phyloP scores from a whole-genome alignment of 2,888 invertebrate genomes.

The Nemotelus nigrinus region DNA sequence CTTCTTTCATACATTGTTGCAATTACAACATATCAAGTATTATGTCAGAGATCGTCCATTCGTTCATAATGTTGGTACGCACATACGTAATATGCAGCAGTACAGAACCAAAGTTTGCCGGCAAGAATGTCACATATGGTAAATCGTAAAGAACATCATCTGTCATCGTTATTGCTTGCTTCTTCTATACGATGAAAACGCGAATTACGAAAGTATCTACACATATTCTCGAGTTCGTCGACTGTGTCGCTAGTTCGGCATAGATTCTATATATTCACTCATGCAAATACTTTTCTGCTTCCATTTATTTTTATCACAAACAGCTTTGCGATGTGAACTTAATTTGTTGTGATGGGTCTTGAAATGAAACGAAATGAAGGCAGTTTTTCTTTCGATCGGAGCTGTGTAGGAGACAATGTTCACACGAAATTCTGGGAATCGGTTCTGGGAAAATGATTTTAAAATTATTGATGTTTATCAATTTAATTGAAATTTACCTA shows the following conservation, averaged over 20 bases:
- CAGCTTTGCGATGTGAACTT: conserved; percentile 1
- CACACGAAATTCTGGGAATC: no score
- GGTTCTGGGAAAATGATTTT: no score
- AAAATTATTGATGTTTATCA: no score
- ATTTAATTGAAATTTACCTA: no score
- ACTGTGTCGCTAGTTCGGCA: background rate
- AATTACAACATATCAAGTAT: background rate
- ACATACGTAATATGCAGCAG: background rate
- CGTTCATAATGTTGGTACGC: no score
- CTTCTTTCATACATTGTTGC: conserved; percentile 19
- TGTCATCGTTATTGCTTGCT: conserved; percentile 10
- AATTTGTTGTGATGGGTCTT: background rate
- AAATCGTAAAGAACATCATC: conserved; percentile 39
- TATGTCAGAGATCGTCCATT: conserved; percentile 9
- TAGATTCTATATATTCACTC: conserved; percentile 15
- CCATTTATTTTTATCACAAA: conserved; percentile 21
- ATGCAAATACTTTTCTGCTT: conserved; percentile 9
- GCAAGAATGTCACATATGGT: conserved; percentile 25
- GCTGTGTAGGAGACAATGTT: no score
- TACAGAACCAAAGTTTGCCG: background rate
- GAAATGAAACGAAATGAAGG: no score
- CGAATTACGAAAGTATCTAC: no score
- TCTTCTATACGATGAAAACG: background rate
- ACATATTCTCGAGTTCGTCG: no score
- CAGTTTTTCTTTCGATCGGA: no score